Conservation (phyloP, 2,797 vertebrate genomes). For the Gadopsis marmoratus region DNA sequence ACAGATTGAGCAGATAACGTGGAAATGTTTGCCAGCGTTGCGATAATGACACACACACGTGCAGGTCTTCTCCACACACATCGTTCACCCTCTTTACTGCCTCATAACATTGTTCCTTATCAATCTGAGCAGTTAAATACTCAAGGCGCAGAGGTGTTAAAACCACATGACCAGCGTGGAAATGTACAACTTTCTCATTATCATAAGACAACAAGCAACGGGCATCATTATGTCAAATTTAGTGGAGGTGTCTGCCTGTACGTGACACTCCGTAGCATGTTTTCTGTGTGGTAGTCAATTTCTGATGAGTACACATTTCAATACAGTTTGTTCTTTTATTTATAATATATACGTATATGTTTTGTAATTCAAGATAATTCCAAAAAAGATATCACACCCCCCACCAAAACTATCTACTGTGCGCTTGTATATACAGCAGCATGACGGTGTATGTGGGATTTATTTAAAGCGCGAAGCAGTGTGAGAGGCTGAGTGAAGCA, state of each 20-base stretch:
- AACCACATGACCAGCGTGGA: conserved; percentile 36
- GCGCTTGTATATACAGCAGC: background rate
- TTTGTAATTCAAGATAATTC: too few species aligned
- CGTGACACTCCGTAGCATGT: background rate
- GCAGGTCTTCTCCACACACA: background rate
- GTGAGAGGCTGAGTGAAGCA: conserved; percentile 3
- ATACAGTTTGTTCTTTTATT: background rate
- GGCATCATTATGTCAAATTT: background rate
- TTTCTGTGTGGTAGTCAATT: background rate
- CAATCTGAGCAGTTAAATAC: background rate
- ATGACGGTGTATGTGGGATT: accelerated
- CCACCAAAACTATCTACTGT: background rate
- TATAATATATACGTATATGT: too few species aligned
- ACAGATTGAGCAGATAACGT: conserved; percentile 24
- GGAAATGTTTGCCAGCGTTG: conserved; percentile 22
- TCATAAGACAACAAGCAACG: background rate
- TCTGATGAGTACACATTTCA: background rate
- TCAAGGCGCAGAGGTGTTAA: conserved; percentile 40
- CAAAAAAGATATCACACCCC: background rate
- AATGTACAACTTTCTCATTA: conserved; percentile 36
- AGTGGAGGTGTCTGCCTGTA: background rate
- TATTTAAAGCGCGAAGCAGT: background rate
- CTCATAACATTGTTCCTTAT: background rate
- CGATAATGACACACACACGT: conserved; percentile 1
- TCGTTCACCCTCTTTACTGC: background rate